Base-by-base conservation (phyloP, 2,888 invertebrate genomes). In the Strigamia crassipes region DNA sequence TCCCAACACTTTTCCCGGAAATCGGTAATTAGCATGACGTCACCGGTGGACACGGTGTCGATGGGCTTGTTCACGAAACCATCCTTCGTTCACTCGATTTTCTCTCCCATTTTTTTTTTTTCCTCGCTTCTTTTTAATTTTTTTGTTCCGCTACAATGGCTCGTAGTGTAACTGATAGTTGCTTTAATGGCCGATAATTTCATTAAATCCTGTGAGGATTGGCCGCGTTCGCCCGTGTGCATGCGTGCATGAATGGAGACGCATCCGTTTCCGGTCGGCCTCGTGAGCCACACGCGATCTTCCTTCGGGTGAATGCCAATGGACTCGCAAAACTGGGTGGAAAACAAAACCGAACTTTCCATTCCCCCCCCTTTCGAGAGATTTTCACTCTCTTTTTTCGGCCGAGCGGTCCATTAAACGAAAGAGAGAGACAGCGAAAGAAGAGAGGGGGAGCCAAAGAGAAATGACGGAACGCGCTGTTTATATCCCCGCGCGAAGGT, bases 381-480 rank as follows among this genome's bases (percentile, higher is more conserved):
- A n/a, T 46, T 51, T 51, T 38, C 81, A 13, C 18, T 56, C 38
- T 46, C 46, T 46, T 9, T 80, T 18, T 46, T 9, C 4, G 1
- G 38, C n/a, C 80, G 23, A 21, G 81, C 82, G 82, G 77, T 83
- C 82, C 82, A 82, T 82, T 82, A 81, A 82, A 81, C 77, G 56
- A 79, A 1, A 27, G 12, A 56, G 56, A 18, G 56, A 18, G 18
- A 56, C n/a, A 8, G 18, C 18, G 51, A 27, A 3, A 27, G 27
- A 38, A 6, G 27, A 27, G 27, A 38, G 38, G 38, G 38, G 38
- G 27, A 27, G 27, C n/a, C n/a, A n/a, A 27, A 38, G 38, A 38
- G 38, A 38, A 38, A 38, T 38, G 38, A 9, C 38, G 38, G 38
- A 38, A 10, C 38, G 38, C 10, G 0, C 1, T 18, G 56, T 21